Conservation (phyloP, 2,888 invertebrate species). For the Chloroclystis v-ata region DNA sequence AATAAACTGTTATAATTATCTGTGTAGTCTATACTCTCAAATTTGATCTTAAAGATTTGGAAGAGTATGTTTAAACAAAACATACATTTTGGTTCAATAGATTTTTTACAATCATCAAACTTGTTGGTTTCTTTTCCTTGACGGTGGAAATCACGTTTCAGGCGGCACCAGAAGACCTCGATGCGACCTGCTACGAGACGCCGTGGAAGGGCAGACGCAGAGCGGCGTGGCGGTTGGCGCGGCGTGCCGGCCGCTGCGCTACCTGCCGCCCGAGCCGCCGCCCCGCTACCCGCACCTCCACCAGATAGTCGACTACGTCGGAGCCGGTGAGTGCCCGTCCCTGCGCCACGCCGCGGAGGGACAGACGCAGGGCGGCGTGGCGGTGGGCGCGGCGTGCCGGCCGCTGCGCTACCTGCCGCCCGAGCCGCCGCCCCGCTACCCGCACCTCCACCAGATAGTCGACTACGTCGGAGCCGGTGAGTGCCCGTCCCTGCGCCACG, state of each 20-base stretch:
- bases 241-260: conserved; percentile 42
- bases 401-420: conserved; percentile 55
- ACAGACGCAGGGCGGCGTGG: conserved; percentile 37
- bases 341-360: conserved; percentile 39
- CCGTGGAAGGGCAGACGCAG: conserved; percentile 36
- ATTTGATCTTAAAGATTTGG: too few relatives aligned
- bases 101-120: too few relatives aligned
- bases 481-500: conserved; percentile 38
- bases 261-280: conserved; percentile 47
- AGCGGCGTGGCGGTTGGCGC: conserved; percentile 29
- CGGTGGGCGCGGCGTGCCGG: conserved; percentile 30
- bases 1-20: too few relatives aligned
- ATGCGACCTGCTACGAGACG: conserved; percentile 51
- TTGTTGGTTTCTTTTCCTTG: too few relatives aligned
- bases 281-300: conserved; percentile 40
- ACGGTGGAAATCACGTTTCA: too few relatives aligned
- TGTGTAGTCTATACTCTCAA: too few relatives aligned
- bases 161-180: conserved; percentile 49
- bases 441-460: conserved; percentile 51
- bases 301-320: conserved; percentile 63
- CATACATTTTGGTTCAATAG: too few relatives aligned
- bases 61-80: too few relatives aligned
- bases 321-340: conserved; percentile 41
- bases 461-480: conserved; percentile 62
- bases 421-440: conserved; percentile 34